Evolutionary conservation across 2,797 vertebrate genomes (phyloP).

Genomic region (Mergus octosetaceus): DNA sequence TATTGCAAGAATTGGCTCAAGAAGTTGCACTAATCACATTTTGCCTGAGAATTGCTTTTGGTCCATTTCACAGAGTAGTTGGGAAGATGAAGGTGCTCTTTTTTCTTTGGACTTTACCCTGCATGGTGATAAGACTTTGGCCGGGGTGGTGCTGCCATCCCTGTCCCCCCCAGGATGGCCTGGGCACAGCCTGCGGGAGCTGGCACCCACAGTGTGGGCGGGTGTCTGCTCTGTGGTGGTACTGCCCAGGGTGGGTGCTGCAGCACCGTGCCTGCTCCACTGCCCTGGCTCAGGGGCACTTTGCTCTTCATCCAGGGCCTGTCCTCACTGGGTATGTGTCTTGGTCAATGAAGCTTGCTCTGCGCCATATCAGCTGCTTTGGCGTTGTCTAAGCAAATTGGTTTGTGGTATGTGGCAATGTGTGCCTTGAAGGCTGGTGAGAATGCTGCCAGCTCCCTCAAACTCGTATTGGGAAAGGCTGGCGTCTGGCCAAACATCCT

Average conservation of each 20-base stretch:
- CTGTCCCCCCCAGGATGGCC: not conserved
- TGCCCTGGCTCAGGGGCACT: not conserved
- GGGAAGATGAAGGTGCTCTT: not conserved
- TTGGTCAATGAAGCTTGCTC: not conserved
- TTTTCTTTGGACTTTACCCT: not conserved
- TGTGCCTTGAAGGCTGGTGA: not conserved
- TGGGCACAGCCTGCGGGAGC: not conserved
- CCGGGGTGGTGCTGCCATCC: not conserved
- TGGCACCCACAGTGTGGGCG: not conserved
- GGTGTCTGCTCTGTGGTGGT: not conserved
- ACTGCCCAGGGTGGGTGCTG: accelerated
- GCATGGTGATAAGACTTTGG: accelerated
- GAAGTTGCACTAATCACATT: not conserved
- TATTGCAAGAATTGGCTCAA: not conserved
- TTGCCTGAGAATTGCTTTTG: accelerated
- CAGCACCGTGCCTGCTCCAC: not conserved
- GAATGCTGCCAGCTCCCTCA: constrained; percentile 19
- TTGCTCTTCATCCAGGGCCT: not conserved
- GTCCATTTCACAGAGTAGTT: accelerated
- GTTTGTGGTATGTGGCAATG: constrained; percentile 28
- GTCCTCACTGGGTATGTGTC: not conserved
- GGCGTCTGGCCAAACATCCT: not conserved
- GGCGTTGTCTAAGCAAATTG: constrained; percentile 3
- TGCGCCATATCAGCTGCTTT: not conserved
- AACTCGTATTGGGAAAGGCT: not conserved